phyloP scores from a whole-genome alignment of 2,797 vertebrate species.

The Ataeniobius toweri region DNA sequence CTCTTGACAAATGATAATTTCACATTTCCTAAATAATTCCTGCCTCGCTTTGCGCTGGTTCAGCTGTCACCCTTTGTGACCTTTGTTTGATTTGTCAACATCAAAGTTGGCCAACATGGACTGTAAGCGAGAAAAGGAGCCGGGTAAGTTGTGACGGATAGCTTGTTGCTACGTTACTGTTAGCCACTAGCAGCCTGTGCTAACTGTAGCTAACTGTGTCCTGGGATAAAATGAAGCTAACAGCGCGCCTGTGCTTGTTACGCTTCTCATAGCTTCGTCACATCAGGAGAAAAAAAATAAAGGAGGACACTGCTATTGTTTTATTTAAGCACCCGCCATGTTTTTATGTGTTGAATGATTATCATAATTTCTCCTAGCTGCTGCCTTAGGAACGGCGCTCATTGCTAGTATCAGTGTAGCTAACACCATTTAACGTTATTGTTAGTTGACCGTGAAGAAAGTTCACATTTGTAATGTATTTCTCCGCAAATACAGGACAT shows the following conservation, averaged over 20 bases:
- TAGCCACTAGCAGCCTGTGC: constrained; percentile 51
- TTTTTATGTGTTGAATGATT: constrained; percentile 34
- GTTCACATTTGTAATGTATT: not conserved
- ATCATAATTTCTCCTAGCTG: constrained; percentile 17
- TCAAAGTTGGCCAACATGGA: constrained; percentile 73
- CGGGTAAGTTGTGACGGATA: constrained; percentile 75
- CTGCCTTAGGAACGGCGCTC: constrained; percentile 11
- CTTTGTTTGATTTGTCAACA: constrained; percentile 11
- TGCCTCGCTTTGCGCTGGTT: constrained; percentile 5
- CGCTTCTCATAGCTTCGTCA: constrained; percentile 23
- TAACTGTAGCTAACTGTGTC: constrained; percentile 33
- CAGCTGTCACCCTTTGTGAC: constrained; percentile 1
- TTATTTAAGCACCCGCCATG: constrained; percentile 31
- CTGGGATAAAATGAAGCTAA: constrained; percentile 10
- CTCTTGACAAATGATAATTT: constrained; percentile 58
- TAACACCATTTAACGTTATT: constrained; percentile 13
- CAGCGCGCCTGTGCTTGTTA: not conserved
- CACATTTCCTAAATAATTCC: constrained; percentile 29
- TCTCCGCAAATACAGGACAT: constrained; percentile 1
- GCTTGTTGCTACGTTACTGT: constrained; percentile 68
- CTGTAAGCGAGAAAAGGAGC: constrained; percentile 79
- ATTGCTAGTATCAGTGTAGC: constrained; percentile 5
- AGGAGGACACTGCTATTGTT: not conserved
- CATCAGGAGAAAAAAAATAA: not conserved
- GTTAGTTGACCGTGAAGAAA: constrained; percentile 12